Conservation (phyloP, 2,797 vertebrate species). For the Arrhamphus sclerolepis region DNA sequence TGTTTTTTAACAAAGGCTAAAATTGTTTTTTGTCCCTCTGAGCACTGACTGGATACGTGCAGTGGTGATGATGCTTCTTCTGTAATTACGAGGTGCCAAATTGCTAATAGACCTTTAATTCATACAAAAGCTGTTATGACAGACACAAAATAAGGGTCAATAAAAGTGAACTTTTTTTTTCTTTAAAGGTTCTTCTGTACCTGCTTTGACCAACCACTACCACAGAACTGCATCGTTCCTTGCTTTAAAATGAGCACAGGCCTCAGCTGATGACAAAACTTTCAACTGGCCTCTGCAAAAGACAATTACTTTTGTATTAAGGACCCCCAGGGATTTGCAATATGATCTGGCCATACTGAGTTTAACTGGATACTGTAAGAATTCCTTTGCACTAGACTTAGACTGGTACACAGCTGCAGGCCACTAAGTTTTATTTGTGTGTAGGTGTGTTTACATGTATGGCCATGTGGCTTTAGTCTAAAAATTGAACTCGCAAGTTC, state of each 20-base stretch:
- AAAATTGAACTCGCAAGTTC: constrained; percentile 29
- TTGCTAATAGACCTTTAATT: not conserved
- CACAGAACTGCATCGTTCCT: constrained; percentile 39
- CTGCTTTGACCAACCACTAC: constrained; percentile 67
- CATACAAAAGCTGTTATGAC: not conserved
- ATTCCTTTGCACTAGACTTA: constrained; percentile 50
- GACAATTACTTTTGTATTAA: constrained; percentile 73
- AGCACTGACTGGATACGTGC: not conserved
- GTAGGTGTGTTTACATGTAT: constrained; percentile 16
- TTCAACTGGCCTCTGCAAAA: constrained; percentile 46
- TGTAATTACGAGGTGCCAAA: constrained; percentile 4
- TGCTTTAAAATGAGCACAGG: constrained; percentile 18
- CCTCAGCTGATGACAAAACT: constrained; percentile 52
- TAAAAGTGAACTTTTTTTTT: constrained; percentile 12
- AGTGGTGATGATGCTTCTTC: constrained; percentile 6
- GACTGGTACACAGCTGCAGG: constrained; percentile 42
- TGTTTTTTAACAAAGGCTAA: constrained; percentile 5
- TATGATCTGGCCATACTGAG: constrained; percentile 57
- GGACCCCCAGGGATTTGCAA: constrained; percentile 49
- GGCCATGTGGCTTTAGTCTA: constrained; percentile 7
- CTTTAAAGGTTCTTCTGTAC: constrained; percentile 31
- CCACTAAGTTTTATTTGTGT: constrained; percentile 14
- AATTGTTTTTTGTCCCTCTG: not conserved
- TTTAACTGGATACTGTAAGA: constrained; percentile 65
- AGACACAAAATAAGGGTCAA: constrained; percentile 14